These are phyloP conservation scores for Camelus dromedarius DNA, from an alignment of 2,113 vertebrate genomes.

Conservation along the genomic window DNA sequence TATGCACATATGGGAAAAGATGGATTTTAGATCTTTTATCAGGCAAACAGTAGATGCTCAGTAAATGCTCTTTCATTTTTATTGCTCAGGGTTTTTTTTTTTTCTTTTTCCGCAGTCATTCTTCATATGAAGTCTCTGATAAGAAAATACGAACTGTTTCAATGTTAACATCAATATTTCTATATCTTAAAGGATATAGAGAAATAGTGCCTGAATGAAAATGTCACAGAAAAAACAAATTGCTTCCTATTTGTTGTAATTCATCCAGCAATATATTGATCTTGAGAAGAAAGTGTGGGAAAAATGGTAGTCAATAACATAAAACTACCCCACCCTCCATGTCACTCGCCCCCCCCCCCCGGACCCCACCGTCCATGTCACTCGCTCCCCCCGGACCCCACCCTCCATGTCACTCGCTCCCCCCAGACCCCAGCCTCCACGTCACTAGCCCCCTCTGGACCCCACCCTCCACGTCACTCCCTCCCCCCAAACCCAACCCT, in stretches of 20 bases:
- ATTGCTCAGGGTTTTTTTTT: not conserved
- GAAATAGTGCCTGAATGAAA: slow-evolving; percentile 30
- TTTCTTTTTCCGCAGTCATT: not conserved
- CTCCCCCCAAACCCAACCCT: too few species aligned
- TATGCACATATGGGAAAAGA: not conserved
- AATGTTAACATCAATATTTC: not conserved
- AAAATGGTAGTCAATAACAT: not conserved
- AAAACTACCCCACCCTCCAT: not conserved
- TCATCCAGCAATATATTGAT: not conserved
- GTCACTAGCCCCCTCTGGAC: too few species aligned
- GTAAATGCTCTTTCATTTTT: slow-evolving; percentile 14
- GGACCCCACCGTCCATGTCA: too few species aligned
- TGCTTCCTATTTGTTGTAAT: slow-evolving; percentile 5
- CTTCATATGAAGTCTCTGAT: not conserved
- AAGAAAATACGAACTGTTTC: slow-evolving; percentile 9
- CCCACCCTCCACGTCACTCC: too few species aligned
- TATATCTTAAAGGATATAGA: not conserved
- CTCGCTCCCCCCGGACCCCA: too few species aligned
- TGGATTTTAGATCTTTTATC: not conserved
- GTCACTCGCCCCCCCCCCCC: too few species aligned
- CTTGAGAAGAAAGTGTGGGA: not conserved
- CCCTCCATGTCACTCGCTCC: too few species aligned
- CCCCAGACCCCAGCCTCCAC: too few species aligned
- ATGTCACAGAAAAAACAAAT: slow-evolving; percentile 3
- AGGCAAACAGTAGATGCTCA: slow-evolving; percentile 6